A percentile compares a stretch with the other conserved stretches of the same genome.
Evolutionary conservation across 2,113 vertebrate genomes (phyloP).

Genomic region (Lagopus muta): DNA sequence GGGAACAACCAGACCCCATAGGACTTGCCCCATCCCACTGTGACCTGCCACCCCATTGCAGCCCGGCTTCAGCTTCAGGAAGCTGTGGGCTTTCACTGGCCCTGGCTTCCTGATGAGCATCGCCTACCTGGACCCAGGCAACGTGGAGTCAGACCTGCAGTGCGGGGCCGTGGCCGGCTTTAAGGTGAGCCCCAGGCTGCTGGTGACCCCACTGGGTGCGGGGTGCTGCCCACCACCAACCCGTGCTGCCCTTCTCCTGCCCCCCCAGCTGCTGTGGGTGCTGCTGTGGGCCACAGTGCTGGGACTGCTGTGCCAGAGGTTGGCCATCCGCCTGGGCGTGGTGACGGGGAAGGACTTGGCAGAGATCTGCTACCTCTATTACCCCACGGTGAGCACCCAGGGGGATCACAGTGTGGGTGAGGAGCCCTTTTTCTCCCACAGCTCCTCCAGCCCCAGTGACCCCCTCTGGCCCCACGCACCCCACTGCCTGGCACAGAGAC

Average conservation of each 20-base stretch:
- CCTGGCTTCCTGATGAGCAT: conserved; percentile 87
- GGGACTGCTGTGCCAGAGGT: conserved; percentile 80
- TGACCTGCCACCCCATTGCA: conserved; percentile 10
- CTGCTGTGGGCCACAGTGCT: conserved; percentile 80
- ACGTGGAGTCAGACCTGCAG: conserved; percentile 83
- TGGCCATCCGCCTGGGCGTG: conserved; percentile 80
- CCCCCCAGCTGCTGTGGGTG: conserved; percentile 81
- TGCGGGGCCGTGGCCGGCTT: conserved; percentile 77
- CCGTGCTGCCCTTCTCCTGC: background rate
- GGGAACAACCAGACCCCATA: background rate
- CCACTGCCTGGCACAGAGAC: accelerated
- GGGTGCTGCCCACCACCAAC: accelerated
- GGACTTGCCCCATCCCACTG: background rate
- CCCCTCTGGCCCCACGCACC: background rate
- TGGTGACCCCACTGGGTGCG: accelerated
- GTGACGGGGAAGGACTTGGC: conserved; percentile 82
- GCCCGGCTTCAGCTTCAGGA: conserved; percentile 80
- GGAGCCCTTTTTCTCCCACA: background rate
- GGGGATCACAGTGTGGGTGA: background rate
- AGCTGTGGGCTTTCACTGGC: conserved; percentile 84
- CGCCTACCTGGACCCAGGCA: conserved; percentile 84
- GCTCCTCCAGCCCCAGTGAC: accelerated
- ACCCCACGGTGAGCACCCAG: conserved; percentile 78
- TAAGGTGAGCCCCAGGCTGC: conserved; percentile 70
- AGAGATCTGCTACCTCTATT: conserved; percentile 79